phyloP scores from a whole-genome alignment of 1,140 invertebrate genomes.

The Thaumatotibia leucotreta region DNA sequence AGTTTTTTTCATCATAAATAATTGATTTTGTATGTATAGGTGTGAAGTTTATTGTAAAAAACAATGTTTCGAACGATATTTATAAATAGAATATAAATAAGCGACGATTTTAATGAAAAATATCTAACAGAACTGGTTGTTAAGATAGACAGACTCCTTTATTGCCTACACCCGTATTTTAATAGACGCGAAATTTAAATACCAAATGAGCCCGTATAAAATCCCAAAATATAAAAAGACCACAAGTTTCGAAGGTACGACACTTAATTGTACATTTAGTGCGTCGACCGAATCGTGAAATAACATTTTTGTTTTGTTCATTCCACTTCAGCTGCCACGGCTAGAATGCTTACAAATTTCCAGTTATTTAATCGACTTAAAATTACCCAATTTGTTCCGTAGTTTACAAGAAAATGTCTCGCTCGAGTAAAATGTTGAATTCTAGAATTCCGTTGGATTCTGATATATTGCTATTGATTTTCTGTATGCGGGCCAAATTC shows the following conservation, averaged over 20 bases:
- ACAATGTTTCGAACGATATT: neutral
- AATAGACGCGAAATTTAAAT: neutral
- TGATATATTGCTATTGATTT: neutral
- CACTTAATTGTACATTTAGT: neutral
- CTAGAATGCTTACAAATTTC: neutral
- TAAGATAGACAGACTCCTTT: neutral
- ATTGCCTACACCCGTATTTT: neutral
- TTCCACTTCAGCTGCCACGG: neutral
- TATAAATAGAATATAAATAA: neutral
- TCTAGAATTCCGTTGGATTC: neutral
- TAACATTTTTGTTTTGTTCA: neutral
- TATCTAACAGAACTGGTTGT: neutral
- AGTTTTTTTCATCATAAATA: neutral
- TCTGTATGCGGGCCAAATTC: slow-evolving; percentile 4
- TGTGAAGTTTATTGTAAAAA: neutral
- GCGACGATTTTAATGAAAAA: neutral
- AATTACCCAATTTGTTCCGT: neutral
- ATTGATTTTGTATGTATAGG: neutral
- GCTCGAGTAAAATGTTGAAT: neutral
- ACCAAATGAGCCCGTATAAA: neutral
- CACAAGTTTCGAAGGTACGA: neutral
- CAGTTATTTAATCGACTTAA: neutral
- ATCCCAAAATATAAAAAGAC: neutral
- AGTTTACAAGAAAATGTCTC: neutral
- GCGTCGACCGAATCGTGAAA: neutral